Percentiles rank a stretch among this genome's conserved stretches.
Evolutionary conservation across 2,113 vertebrate genomes (phyloP).

Genomic region (Rhea americana): DNA sequence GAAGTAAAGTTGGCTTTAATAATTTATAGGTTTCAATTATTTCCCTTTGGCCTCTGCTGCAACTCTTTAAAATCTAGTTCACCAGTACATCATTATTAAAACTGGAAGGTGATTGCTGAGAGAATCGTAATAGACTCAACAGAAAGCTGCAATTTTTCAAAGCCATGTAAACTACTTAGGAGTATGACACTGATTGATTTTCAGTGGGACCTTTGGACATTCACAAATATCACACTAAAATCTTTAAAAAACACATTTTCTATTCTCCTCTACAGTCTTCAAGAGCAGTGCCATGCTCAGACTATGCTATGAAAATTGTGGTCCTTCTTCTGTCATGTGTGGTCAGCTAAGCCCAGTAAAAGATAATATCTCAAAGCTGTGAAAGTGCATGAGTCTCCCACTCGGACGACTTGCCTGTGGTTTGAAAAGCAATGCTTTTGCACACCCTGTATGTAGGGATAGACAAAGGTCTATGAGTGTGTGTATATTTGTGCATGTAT

Average conservation of each 20-base stretch:
- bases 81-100: neutral
- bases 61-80: neutral
- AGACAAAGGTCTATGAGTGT: rapidly evolving
- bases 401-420: rapidly evolving
- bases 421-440: neutral
- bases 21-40: neutral
- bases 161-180: neutral
- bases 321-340: neutral
- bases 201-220: neutral
- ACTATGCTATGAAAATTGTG: neutral
- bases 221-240: neutral
- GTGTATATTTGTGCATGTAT: neutral
- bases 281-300: rapidly evolving
- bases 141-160: neutral
- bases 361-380: neutral
- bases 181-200: neutral
- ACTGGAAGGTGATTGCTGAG: neutral
- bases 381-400: rapidly evolving
- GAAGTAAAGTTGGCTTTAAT: neutral
- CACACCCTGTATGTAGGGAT: neutral
- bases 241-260: neutral
- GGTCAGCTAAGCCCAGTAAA: neutral
- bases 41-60: neutral
- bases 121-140: neutral
- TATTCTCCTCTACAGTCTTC: neutral